Evolutionary conservation across 2,797 vertebrate species (phyloP), one percentile per base, ranked within the genome.

Genomic region (Acanthornis magna): DNA sequence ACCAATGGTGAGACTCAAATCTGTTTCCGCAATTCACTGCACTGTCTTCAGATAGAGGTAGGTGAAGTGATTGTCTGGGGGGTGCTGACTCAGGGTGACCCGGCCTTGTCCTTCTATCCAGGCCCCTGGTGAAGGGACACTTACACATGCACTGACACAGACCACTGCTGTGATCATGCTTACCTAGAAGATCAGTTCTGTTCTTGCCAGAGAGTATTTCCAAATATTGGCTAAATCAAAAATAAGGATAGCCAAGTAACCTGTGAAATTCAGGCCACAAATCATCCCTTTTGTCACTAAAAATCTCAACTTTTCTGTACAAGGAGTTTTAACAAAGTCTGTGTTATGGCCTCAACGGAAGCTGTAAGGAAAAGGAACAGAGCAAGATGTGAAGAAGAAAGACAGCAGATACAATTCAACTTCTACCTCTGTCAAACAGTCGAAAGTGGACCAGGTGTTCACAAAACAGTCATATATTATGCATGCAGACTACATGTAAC

Each of bases 141-240:
- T 54, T 34, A 36, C 8, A 27, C 0, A 0, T 16, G 34, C 36
- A 14, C 17, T 34, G 34, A 21, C 32, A 22, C 16, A 53, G 25
- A n/a, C n/a, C 21, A 19, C 34, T 43, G 17, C 12, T 71, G 18
- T 21, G 36, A 58, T 22, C 32, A 34, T 32, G 26, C 53, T 13
- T 42, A 17, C 29, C 18, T 27, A 29, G 19, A 76, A 62, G 17
- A 57, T 32, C 36, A 20, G 10, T 27, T 76, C 30, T 62, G 2
- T 27, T 74, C 36, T 16, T 32, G 19, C 3, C 18, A 72, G 61
- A 61, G 5, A 40, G 5, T 10, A 29, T 32, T 79, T 87, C 67
- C 16, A 40, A 76, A 70, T 30, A 6, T 7, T 70, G 50, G 16
- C 15, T 50, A 63, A 75, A 76, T n/a, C 16, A 67, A 60, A 20